Percentiles rank a stretch among this genome's conserved stretches.
Conservation (phyloP, 2,113 vertebrate species). For the Dasyornis broadbenti region DNA sequence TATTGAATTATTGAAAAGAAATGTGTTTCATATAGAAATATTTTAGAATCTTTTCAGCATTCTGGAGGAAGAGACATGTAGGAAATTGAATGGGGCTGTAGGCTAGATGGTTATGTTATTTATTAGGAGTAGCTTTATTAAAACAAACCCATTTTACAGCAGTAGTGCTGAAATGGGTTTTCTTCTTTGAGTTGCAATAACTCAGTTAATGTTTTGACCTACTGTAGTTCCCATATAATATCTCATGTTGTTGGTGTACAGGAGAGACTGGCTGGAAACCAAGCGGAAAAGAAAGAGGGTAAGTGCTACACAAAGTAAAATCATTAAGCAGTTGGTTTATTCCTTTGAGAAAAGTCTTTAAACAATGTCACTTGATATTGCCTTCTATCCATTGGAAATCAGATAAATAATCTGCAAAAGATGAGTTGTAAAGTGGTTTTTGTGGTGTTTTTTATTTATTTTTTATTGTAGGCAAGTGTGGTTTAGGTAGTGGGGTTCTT, state of each 20-base stretch:
- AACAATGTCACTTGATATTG: neutral
- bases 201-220: conserved; percentile 50
- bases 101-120: neutral
- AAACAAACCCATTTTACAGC: neutral
- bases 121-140: neutral
- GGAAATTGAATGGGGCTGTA: neutral
- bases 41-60: neutral
- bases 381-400: neutral
- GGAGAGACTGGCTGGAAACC: conserved; percentile 99
- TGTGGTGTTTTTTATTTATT: neutral
- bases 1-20: neutral
- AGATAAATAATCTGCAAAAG: neutral
- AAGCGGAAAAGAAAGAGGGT: conserved; percentile 86
- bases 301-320: conserved; percentile 27
- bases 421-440: neutral
- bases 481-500: neutral
- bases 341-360: neutral
- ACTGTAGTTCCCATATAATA: conserved; percentile 58
- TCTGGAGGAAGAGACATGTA: neutral
- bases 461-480: neutral
- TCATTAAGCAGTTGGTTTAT: neutral
- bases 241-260: conserved; percentile 73
- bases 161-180: conserved; percentile 2
- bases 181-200: conserved; percentile 39
- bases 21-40: neutral